phyloP scores from a whole-genome alignment of 1,140 invertebrate species.

The Leguminivora glycinivorella region DNA sequence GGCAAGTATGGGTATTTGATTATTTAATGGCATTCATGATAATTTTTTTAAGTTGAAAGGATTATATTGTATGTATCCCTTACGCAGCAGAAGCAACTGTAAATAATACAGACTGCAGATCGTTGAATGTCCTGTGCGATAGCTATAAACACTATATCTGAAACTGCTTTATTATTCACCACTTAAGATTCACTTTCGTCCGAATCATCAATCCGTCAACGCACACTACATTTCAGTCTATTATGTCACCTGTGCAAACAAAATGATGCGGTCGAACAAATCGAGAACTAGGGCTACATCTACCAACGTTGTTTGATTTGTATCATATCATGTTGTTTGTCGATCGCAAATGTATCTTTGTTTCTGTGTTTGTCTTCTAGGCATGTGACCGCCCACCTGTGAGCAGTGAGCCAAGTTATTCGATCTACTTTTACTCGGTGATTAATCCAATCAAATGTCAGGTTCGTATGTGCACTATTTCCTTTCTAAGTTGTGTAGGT shows the following conservation, averaged over 20 bases:
- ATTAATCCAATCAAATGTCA: slow-evolving; percentile 21
- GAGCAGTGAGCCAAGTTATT: slow-evolving; percentile 11
- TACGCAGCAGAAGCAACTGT: too few relatives aligned
- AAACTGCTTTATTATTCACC: background rate
- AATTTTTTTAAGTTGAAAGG: too few relatives aligned
- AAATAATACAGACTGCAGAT: too few relatives aligned
- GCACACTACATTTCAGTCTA: slow-evolving; percentile 6
- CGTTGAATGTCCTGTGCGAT: background rate
- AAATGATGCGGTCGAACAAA: background rate
- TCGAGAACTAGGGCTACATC: background rate
- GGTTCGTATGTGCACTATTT: slow-evolving; percentile 14
- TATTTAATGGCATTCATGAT: too few relatives aligned
- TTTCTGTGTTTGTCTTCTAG: background rate
- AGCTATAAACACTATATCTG: background rate
- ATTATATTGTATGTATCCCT: too few relatives aligned
- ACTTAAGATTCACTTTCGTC: slow-evolving; percentile 1
- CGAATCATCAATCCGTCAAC: slow-evolving; percentile 12
- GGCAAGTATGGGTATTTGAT: too few relatives aligned
- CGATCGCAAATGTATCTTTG: background rate
- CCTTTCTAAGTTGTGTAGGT: slow-evolving; percentile 16
- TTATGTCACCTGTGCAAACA: background rate
- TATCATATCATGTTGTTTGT: background rate
- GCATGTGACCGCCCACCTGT: slow-evolving; percentile 19
- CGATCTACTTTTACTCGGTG: slow-evolving; percentile 20
- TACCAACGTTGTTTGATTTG: background rate